Evolutionary conservation across 2,113 vertebrate species (phyloP).

Genomic region (Sebastes schlegelii): DNA sequence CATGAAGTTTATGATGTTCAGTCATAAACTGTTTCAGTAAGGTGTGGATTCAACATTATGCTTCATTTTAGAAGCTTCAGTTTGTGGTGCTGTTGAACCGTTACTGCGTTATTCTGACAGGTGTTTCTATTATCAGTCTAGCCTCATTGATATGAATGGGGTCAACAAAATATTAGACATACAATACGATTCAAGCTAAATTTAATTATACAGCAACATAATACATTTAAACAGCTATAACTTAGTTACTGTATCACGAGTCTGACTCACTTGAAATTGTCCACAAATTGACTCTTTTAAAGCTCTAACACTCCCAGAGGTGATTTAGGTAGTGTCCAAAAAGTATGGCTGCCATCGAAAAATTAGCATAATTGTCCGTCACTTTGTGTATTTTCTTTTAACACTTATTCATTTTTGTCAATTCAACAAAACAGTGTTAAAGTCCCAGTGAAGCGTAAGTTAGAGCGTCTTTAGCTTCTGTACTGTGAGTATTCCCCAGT

Average conservation of each 20-base stretch:
- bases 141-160: background rate
- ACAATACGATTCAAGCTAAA: background rate
- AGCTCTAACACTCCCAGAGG: background rate
- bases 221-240: background rate
- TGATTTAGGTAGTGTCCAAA: slow-evolving; percentile 1
- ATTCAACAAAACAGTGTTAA: background rate
- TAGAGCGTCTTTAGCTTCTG: no score
- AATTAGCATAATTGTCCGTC: background rate
- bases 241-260: background rate
- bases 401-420: background rate
- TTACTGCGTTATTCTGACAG: background rate
- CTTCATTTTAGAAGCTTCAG: background rate
- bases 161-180: background rate
- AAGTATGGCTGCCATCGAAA: background rate
- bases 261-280: background rate
- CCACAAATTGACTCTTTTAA: background rate
- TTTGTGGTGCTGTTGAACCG: background rate
- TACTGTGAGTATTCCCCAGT: no score
- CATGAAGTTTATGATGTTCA: background rate
- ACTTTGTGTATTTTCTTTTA: background rate
- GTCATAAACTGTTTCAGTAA: background rate
- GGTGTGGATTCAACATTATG: background rate
- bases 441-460: no score
- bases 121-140: background rate
- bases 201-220: background rate